Conservation (phyloP, 2,113 vertebrate genomes). For the Zosterops pallidus region DNA sequence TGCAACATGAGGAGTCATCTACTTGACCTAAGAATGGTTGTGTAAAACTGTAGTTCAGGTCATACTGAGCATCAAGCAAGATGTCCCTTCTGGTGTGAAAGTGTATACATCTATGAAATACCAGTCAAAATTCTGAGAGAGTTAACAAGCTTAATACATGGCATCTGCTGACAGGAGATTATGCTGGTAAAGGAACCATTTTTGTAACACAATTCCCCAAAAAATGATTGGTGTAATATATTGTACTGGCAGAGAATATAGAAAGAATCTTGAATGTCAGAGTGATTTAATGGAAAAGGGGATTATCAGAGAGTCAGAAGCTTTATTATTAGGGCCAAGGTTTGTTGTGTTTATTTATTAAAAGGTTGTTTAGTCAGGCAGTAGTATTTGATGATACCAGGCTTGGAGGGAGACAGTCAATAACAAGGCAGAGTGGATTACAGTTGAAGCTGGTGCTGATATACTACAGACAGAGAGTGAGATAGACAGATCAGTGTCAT, state of each 20-base stretch:
- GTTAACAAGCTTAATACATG: neutral
- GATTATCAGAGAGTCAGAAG: neutral
- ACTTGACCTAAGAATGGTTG: neutral
- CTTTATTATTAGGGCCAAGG: slow-evolving; percentile 16
- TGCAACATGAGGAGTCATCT: neutral
- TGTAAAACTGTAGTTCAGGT: neutral
- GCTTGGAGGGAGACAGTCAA: slow-evolving; percentile 33
- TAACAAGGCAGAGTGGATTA: slow-evolving; percentile 55
- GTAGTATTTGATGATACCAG: slow-evolving; percentile 22
- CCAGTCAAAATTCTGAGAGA: neutral
- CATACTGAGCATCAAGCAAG: rapidly evolving
- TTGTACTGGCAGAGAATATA: neutral
- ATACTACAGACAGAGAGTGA: neutral
- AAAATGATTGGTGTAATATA: neutral
- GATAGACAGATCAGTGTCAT: slow-evolving; percentile 42
- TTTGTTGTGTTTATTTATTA: slow-evolving; percentile 52
- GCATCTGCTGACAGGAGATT: neutral
- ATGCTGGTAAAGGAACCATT: neutral
- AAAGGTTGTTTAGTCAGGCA: slow-evolving; percentile 13
- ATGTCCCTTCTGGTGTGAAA: neutral
- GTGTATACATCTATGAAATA: neutral
- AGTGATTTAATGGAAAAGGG: neutral
- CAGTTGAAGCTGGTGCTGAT: slow-evolving; percentile 35
- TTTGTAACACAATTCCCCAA: neutral
- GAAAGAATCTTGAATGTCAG: neutral